phyloP scores from a whole-genome alignment of 2,888 invertebrate species.

The Chrysolina oricalcia region DNA sequence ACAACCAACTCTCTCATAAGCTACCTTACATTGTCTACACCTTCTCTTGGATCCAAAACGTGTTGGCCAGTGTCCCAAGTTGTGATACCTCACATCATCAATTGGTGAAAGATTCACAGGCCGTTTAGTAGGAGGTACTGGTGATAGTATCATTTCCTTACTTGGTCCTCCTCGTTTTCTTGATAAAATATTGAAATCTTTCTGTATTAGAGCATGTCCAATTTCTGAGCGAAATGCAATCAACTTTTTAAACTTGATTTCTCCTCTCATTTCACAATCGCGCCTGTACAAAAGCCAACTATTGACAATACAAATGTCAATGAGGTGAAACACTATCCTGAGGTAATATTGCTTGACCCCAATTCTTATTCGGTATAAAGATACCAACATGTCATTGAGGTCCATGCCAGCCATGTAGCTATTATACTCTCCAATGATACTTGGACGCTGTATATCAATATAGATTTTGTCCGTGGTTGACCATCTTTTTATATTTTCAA shows the following conservation, averaged over 20 bases:
- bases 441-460: slow-evolving; percentile 12
- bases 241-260: not conserved
- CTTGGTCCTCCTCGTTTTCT: not conserved
- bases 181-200: not conserved
- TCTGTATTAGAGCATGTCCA: not conserved
- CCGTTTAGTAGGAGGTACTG: not conserved
- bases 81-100: slow-evolving; percentile 3
- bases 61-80: not conserved
- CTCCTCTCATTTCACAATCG: not conserved
- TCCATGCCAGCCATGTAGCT: not conserved
- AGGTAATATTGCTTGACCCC: slow-evolving; percentile 4
- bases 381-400: slow-evolving; percentile 14
- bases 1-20: not conserved
- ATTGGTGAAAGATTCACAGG: not conserved
- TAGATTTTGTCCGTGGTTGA: slow-evolving; percentile 20
- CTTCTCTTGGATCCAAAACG: not conserved
- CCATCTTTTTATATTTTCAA: slow-evolving; percentile 24
- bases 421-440: slow-evolving; percentile 1
- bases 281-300: not conserved
- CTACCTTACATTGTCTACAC: slow-evolving; percentile 1
- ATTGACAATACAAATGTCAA: slow-evolving; percentile 10
- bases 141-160: not conserved
- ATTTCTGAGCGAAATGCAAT: not conserved
- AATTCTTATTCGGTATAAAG: slow-evolving; percentile 6
- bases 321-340: slow-evolving; percentile 1